phyloP scores from a whole-genome alignment of 2,113 vertebrate species.

The Choloepus hoffmanni region DNA sequence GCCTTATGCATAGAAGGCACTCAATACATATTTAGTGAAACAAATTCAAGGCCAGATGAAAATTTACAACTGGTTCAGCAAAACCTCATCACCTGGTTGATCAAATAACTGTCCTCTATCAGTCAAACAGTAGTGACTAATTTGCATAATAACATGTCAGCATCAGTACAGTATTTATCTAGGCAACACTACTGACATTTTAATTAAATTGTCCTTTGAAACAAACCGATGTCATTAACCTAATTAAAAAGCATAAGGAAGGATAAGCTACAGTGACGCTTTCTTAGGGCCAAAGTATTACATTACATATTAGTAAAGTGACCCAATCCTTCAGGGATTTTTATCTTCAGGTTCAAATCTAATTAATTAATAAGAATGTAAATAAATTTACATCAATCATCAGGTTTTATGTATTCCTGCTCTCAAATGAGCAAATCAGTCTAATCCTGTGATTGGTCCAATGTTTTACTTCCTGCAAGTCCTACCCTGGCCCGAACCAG shows the following conservation, averaged over 20 bases:
- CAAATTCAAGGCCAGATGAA: constrained; percentile 12
- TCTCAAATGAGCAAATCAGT: constrained; percentile 55
- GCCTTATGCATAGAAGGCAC: background rate
- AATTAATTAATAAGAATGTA: constrained; percentile 72
- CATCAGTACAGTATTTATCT: constrained; percentile 73
- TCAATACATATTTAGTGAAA: background rate
- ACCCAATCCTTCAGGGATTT: constrained; percentile 67
- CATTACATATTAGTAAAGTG: constrained; percentile 71
- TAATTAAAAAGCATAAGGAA: constrained; percentile 79
- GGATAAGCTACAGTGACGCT: constrained; percentile 58
- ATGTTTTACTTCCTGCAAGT: constrained; percentile 15
- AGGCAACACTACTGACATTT: constrained; percentile 76
- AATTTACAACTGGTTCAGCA: constrained; percentile 11
- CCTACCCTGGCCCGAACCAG: background rate
- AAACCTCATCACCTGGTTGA: constrained; percentile 44
- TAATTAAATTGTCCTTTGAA: constrained; percentile 81
- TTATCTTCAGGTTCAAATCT: constrained; percentile 63
- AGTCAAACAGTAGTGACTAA: constrained; percentile 48
- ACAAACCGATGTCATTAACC: constrained; percentile 79
- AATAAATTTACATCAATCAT: constrained; percentile 64
- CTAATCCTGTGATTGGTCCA: background rate
- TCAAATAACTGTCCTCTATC: constrained; percentile 36
- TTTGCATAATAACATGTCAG: constrained; percentile 76
- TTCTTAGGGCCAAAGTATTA: constrained; percentile 70
- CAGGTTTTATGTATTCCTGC: constrained; percentile 38